These are phyloP conservation scores for Lamproptera curius DNA, from an alignment of 2,888 invertebrate species.

Conservation along the genomic window DNA sequence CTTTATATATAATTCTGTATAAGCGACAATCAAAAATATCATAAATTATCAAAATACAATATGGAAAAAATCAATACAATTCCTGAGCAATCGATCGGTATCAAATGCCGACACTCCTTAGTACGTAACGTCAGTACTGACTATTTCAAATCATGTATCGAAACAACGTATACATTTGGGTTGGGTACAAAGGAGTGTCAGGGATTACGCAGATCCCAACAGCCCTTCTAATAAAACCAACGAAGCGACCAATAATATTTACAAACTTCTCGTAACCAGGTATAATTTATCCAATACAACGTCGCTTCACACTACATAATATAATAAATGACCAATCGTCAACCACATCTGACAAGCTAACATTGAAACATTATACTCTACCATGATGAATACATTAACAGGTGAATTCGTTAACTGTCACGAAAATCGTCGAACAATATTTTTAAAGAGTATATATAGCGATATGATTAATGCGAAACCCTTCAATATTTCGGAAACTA, in stretches of 20 bases:
- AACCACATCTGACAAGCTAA: constrained; percentile 70
- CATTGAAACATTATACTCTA: constrained; percentile 66
- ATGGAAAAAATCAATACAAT: constrained; percentile 66
- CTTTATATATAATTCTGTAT: constrained; percentile 40
- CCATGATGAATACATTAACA: constrained; percentile 73
- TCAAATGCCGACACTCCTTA: constrained; percentile 1
- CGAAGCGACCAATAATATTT: constrained; percentile 56
- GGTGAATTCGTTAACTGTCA: constrained; percentile 68
- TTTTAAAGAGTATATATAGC: constrained; percentile 53
- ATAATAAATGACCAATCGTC: constrained; percentile 56
- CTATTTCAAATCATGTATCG: too few species aligned
- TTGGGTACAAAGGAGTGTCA: constrained; percentile 3
- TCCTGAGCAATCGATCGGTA: constrained; percentile 62
- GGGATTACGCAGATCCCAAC: constrained; percentile 23
- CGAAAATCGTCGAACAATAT: constrained; percentile 63
- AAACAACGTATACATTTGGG: constrained; percentile 1
- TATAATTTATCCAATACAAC: constrained; percentile 65
- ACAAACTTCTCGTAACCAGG: constrained; percentile 45
- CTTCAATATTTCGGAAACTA: constrained; percentile 45
- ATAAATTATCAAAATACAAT: constrained; percentile 57
- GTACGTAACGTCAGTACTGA: not conserved
- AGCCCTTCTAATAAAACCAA: constrained; percentile 37
- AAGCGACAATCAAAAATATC: constrained; percentile 59
- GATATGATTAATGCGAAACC: constrained; percentile 69
- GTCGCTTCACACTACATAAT: constrained; percentile 52